phyloP scores from a whole-genome alignment of 1,140 invertebrate species.

The Rhyacophila brunnea region DNA sequence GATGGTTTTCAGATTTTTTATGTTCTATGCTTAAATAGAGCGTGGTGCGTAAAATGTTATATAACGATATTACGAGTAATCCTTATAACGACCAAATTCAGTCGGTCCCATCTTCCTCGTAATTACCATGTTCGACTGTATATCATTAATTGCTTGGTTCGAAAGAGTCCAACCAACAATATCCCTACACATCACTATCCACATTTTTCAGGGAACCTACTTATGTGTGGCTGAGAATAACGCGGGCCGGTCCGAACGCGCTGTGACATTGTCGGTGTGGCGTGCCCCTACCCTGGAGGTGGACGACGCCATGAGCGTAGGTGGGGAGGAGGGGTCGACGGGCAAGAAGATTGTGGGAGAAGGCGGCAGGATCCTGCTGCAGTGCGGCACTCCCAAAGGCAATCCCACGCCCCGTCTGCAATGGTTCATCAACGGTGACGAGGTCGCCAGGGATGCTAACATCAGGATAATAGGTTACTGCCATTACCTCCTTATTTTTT shows the following conservation, averaged over 20 bases:
- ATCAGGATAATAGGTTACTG: conserved; percentile 50
- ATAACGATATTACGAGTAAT: too few species aligned
- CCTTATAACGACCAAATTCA: too few species aligned
- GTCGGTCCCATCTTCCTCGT: too few species aligned
- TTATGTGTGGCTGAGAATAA: conserved; percentile 41
- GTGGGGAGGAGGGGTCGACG: conserved; percentile 39
- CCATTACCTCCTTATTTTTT: too few species aligned
- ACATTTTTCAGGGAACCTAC: conserved; percentile 44
- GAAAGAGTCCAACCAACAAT: too few species aligned
- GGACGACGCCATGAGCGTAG: conserved; percentile 37
- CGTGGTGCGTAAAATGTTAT: too few species aligned
- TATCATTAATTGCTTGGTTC: too few species aligned
- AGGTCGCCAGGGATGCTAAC: conserved; percentile 56
- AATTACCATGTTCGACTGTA: too few species aligned
- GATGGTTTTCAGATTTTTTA: too few species aligned
- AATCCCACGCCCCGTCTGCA: conserved; percentile 69
- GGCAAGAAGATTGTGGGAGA: conserved; percentile 41
- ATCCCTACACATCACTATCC: too few species aligned
- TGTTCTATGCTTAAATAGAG: too few species aligned
- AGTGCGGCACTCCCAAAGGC: conserved; percentile 59
- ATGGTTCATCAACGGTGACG: conserved; percentile 83
- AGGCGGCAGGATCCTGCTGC: conserved; percentile 45
- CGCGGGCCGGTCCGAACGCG: background rate
- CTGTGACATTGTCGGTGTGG: conserved; percentile 11
- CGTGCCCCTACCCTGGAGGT: conserved; percentile 17